phyloP scores from a whole-genome alignment of 1,140 invertebrate genomes.

The Cotesia typhae region DNA sequence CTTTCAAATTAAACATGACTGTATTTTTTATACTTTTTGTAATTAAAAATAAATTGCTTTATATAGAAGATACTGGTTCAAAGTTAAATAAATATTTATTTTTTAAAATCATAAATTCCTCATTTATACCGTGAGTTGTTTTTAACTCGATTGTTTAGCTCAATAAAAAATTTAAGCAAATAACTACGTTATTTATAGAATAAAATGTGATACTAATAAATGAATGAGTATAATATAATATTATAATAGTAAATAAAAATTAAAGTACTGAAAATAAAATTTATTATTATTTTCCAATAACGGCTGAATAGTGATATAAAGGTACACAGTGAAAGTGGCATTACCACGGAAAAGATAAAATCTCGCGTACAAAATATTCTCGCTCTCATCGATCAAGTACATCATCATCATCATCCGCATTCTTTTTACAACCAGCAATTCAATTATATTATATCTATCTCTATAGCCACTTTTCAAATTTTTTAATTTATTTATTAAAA shows the following conservation, averaged over 20 bases:
- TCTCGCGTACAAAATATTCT: conserved; percentile 29
- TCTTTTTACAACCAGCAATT: conserved; percentile 17
- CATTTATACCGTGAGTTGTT: too few species aligned
- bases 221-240: too few species aligned
- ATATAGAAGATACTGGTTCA: background rate
- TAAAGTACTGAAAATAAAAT: background rate
- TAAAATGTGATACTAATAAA: too few species aligned
- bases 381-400: conserved; percentile 30
- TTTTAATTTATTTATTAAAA: background rate
- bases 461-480: conserved; percentile 1
- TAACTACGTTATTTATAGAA: too few species aligned
- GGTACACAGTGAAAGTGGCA: conserved; percentile 29
- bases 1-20: conserved; percentile 33
- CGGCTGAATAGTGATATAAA: conserved; percentile 15
- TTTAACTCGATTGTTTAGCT: too few species aligned
- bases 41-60: background rate
- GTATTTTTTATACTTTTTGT: conserved; percentile 16
- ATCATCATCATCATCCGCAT: conserved; percentile 28
- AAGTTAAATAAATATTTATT: background rate
- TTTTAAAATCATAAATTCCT: too few species aligned
- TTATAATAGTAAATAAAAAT: background rate
- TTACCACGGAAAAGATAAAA: conserved; percentile 18
- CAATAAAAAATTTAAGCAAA: too few species aligned
- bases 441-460: conserved; percentile 5
- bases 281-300: background rate